Conservation (phyloP, 2,113 vertebrate genomes). For the Epinephelus moara region DNA sequence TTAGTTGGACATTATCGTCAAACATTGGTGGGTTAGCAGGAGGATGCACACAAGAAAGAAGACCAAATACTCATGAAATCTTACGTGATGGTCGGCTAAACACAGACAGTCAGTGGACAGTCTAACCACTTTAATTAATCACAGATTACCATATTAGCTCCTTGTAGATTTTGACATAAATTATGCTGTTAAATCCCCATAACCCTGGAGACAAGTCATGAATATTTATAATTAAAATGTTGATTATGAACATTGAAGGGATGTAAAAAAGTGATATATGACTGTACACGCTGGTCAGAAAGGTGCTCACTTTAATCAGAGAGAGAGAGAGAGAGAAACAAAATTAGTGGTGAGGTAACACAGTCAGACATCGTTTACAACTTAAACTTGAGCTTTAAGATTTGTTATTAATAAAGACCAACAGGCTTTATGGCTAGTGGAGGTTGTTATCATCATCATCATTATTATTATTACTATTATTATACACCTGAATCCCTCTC, state of each 20-base stretch:
- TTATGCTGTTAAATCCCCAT: background rate
- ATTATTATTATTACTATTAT: no score
- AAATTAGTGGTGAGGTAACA: no score
- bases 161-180: background rate
- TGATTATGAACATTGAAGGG: background rate
- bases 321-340: no score
- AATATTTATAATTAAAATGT: background rate
- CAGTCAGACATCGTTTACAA: background rate
- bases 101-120: background rate
- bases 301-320: background rate
- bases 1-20: background rate
- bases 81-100: constrained; percentile 9
- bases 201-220: background rate
- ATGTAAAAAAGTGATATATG: background rate
- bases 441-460: no score
- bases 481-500: no score
- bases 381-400: background rate
- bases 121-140: constrained; percentile 21
- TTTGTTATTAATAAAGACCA: background rate
- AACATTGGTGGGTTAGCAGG: background rate
- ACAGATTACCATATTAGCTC: constrained; percentile 15
- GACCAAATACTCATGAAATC: constrained; percentile 25
- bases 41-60: background rate
- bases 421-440: background rate
- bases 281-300: background rate